A percentile compares a stretch with the other conserved stretches of the same genome.
These are phyloP conservation scores for Heliconius aoede DNA, from an alignment of 2,888 invertebrate genomes.

Conservation along the genomic window DNA sequence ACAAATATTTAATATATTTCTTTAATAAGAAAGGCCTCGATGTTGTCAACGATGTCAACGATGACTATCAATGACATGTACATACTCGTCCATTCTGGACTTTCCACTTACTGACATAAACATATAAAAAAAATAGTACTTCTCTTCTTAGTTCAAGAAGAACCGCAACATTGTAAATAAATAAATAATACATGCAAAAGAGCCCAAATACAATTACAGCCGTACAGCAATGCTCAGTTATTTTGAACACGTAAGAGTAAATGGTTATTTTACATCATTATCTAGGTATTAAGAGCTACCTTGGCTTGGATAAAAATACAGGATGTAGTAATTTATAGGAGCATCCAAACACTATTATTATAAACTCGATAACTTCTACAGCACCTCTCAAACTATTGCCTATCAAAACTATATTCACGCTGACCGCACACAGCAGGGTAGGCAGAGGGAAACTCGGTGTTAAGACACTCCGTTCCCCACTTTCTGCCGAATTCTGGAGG, in stretches of 20 bases:
- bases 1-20: too few relatives aligned
- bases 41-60: too few relatives aligned
- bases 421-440: too few relatives aligned
- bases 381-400: conserved; percentile 35
- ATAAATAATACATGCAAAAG: neutral
- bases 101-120: too few relatives aligned
- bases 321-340: conserved; percentile 43
- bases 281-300: conserved; percentile 34
- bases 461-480: too few relatives aligned
- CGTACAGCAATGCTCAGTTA: conserved; percentile 1
- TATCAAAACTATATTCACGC: neutral
- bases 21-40: too few relatives aligned
- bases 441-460: too few relatives aligned
- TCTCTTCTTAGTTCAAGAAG: too few relatives aligned
- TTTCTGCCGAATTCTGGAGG: too few relatives aligned
- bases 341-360: conserved; percentile 41
- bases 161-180: neutral
- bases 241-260: conserved; percentile 6
- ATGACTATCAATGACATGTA: too few relatives aligned
- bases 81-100: too few relatives aligned
- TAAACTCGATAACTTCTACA: conserved; percentile 22
- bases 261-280: conserved; percentile 32
- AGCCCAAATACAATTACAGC: conserved; percentile 6
- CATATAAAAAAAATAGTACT: too few relatives aligned
- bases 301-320: conserved; percentile 41